These are phyloP conservation scores for Meteorus cinctellus DNA, from an alignment of 2,888 invertebrate genomes.

Conservation along the genomic window DNA sequence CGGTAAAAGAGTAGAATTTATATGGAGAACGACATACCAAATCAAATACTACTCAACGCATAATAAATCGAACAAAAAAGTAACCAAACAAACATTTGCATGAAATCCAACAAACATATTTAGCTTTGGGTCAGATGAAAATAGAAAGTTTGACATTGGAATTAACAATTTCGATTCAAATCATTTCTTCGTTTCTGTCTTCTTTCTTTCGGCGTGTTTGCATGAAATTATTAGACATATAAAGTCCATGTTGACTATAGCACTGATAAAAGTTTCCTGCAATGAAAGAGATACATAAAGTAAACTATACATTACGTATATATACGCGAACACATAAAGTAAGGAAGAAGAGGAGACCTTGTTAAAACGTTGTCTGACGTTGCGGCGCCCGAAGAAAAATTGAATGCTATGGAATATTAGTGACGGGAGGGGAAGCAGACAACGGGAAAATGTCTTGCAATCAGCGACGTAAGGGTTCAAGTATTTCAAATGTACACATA, in stretches of 20 bases:
- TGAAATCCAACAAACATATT: not conserved
- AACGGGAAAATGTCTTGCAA: not conserved
- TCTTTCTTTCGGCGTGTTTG: too few relatives aligned
- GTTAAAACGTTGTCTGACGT: slow-evolving; percentile 17
- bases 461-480: slow-evolving; percentile 7
- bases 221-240: not conserved
- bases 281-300: not conserved
- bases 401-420: slow-evolving; percentile 5
- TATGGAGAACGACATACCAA: too few relatives aligned
- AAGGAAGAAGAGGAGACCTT: slow-evolving; percentile 1
- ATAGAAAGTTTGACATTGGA: too few relatives aligned
- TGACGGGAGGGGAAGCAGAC: not conserved
- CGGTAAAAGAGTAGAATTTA: not conserved
- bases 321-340: not conserved
- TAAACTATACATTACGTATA: not conserved
- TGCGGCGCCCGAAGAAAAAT: slow-evolving; percentile 21
- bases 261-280: not conserved
- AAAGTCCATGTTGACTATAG: not conserved
- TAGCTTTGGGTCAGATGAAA: too few relatives aligned
- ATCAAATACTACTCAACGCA: too few relatives aligned
- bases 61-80: not conserved
- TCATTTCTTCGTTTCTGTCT: too few relatives aligned
- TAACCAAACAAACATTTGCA: not conserved
- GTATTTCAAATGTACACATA: not conserved
- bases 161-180: too few relatives aligned